A percentile compares a stretch with the other conserved stretches of the same genome.
Conservation (phyloP, 1,140 invertebrate species). For the Bombyx mandarina region DNA sequence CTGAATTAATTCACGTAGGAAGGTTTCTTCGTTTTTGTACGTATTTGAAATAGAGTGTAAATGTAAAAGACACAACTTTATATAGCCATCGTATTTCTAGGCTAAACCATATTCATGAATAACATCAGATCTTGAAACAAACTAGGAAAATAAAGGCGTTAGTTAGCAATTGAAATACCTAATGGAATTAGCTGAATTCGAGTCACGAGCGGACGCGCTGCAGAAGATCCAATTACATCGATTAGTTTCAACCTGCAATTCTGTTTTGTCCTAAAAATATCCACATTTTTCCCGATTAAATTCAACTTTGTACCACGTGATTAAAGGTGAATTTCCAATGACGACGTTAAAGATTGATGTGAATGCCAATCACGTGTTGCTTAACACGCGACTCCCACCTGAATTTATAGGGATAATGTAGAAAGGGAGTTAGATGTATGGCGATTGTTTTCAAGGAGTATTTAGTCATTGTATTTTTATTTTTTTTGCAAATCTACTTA, state of each 20-base stretch:
- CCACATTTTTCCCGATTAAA: constrained; percentile 15
- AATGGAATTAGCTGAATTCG: constrained; percentile 41
- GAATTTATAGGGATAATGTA: constrained; percentile 23
- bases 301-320: constrained; percentile 11
- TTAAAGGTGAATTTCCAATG: constrained; percentile 11
- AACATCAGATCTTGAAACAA: constrained; percentile 1
- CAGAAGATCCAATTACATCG: constrained; percentile 45
- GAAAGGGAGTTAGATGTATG: constrained; percentile 13
- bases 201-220: constrained; percentile 30
- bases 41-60: no score
- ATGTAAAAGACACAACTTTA: no score
- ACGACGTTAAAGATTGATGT: constrained; percentile 8
- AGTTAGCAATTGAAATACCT: constrained; percentile 28
- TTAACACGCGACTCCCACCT: constrained; percentile 26
- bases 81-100: no score
- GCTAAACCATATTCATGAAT: no score
- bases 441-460: constrained; percentile 4
- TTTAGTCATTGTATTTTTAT: not conserved
- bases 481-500: no score
- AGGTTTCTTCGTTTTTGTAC: no score
- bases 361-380: constrained; percentile 32
- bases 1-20: no score
- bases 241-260: constrained; percentile 38
- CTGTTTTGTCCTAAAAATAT: constrained; percentile 25
- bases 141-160: constrained; percentile 30